Percentiles rank a stretch among this genome's conserved stretches.
Evolutionary conservation across 2,888 invertebrate genomes (phyloP).

Genomic region (Drosophila macrothrix): DNA sequence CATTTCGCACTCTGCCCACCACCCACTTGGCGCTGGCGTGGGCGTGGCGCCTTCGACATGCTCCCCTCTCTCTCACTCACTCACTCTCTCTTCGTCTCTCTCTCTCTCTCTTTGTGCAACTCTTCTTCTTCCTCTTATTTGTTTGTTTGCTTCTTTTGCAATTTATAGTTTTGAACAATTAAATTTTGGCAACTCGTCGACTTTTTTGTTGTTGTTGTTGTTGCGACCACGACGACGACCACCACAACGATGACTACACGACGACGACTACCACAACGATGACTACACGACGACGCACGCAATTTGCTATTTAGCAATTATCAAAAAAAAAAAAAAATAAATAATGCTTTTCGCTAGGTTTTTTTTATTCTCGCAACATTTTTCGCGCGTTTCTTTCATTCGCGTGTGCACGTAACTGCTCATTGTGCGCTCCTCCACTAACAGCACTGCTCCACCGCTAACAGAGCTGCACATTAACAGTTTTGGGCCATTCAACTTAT

Average conservation of each 20-base stretch:
- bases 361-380: slow-evolving; percentile 38
- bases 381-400: slow-evolving; percentile 39
- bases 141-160: slow-evolving; percentile 24
- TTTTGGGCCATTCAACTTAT: background rate
- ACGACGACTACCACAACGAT: background rate
- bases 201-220: background rate
- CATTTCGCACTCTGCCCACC: slow-evolving; percentile 12
- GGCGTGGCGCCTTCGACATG: slow-evolving; percentile 76
- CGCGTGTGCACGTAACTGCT: slow-evolving; percentile 27
- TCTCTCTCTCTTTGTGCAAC: background rate
- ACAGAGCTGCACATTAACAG: slow-evolving; percentile 4
- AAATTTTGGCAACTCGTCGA: slow-evolving; percentile 18
- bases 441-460: slow-evolving; percentile 23
- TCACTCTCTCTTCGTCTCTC: background rate
- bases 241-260: background rate
- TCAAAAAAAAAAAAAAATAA: slow-evolving; percentile 8
- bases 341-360: background rate
- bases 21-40: slow-evolving; percentile 42
- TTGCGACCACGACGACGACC: background rate
- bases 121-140: slow-evolving; percentile 21
- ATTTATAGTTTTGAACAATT: slow-evolving; percentile 10
- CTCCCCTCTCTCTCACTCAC: background rate
- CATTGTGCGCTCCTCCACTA: slow-evolving; percentile 10
- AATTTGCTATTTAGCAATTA: slow-evolving; percentile 18
- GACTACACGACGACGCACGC: slow-evolving; percentile 16